Conservation (phyloP, 2,888 invertebrate genomes). For the Acleris laterana region DNA sequence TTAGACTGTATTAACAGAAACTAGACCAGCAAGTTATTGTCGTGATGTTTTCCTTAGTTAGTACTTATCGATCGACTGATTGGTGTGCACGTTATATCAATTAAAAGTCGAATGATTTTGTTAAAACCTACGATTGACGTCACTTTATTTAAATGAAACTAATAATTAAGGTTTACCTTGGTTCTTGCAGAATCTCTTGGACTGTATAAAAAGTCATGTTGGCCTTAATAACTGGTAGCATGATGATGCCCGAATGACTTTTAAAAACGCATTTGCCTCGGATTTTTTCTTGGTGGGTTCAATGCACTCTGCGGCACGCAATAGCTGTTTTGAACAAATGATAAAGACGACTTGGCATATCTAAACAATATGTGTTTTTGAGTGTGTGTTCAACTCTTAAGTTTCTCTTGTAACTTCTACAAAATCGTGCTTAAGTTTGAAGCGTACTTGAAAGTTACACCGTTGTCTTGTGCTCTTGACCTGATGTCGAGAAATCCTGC, state of each 20-base stretch:
- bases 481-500: too few species aligned
- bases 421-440: background rate
- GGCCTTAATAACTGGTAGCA: conserved; percentile 6
- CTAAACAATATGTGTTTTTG: too few species aligned
- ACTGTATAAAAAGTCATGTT: background rate
- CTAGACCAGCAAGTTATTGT: background rate
- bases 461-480: too few species aligned
- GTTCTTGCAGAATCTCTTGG: too few species aligned
- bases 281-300: conserved; percentile 19
- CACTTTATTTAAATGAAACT: conserved; percentile 17
- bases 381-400: too few species aligned
- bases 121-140: conserved; percentile 26
- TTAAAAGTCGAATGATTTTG: conserved; percentile 21
- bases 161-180: background rate
- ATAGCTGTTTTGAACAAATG: conserved; percentile 2
- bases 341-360: too few species aligned
- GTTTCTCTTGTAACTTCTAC: too few species aligned
- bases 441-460: too few species aligned
- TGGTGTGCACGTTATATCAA: conserved; percentile 7
- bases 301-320: conserved; percentile 7
- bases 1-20: too few species aligned
- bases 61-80: conserved; percentile 20
- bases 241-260: conserved; percentile 5
- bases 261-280: background rate
- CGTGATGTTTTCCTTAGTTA: conserved; percentile 22